Evolutionary conservation across 2,113 vertebrate genomes (phyloP).

Genomic region (Laterallus jamaicensis): DNA sequence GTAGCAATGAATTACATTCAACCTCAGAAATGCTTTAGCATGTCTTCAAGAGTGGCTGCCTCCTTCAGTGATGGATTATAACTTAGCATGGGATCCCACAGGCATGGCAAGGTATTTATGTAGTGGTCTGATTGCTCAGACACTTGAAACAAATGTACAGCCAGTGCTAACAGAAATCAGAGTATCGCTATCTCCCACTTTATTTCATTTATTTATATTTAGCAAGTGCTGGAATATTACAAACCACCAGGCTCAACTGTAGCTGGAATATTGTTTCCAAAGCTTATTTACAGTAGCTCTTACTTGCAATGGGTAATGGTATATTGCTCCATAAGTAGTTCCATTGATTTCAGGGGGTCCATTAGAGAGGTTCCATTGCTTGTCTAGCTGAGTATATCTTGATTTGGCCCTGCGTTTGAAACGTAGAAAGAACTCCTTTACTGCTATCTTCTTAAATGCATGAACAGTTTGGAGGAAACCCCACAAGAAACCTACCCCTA

Average conservation of each 20-base stretch:
- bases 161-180: constrained; percentile 14
- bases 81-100: constrained; percentile 36
- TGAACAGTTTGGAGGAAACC: background rate
- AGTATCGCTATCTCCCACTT: background rate
- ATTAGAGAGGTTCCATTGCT: background rate
- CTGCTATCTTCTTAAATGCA: background rate
- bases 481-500: background rate
- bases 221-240: constrained; percentile 1
- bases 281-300: constrained; percentile 39
- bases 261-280: constrained; percentile 5
- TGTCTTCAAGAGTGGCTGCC: constrained; percentile 28
- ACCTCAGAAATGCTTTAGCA: constrained; percentile 31
- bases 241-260: background rate
- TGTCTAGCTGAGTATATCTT: background rate
- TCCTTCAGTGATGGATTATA: constrained; percentile 51
- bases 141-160: constrained; percentile 49
- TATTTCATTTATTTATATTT: constrained; percentile 55
- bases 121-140: constrained; percentile 47
- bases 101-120: constrained; percentile 58
- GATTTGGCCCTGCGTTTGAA: background rate
- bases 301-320: background rate
- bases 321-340: background rate
- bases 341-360: constrained; percentile 24
- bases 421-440: background rate
- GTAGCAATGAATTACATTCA: constrained; percentile 47